Conservation (phyloP, 2,797 vertebrate genomes). For the Falco novaeseelandiae region DNA sequence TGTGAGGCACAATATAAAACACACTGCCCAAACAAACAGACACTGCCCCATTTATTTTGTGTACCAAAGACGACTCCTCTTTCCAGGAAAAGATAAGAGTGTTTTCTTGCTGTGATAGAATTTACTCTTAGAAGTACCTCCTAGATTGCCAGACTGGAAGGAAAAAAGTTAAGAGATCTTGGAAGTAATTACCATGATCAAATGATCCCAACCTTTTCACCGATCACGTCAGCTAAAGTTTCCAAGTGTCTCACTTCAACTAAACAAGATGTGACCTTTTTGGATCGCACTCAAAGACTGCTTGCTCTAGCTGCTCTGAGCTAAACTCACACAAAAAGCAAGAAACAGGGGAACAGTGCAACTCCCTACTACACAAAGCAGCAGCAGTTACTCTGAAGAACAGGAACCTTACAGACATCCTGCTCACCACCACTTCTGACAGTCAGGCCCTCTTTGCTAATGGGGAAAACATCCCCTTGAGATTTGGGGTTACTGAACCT, state of each 20-base stretch:
- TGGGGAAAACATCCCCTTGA: background rate
- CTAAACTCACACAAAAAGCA: background rate
- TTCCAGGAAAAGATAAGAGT: constrained; percentile 16
- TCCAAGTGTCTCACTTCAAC: background rate
- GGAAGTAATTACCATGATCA: background rate
- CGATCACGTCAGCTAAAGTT: background rate
- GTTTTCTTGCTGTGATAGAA: background rate
- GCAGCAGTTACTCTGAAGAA: background rate
- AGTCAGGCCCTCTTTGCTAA: background rate
- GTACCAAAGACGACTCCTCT: background rate
- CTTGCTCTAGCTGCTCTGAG: background rate
- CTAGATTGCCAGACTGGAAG: background rate
- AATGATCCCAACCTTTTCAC: background rate
- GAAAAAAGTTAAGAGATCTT: background rate
- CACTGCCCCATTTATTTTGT: background rate
- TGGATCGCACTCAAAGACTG: background rate
- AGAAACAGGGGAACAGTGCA: background rate
- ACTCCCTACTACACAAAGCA: background rate
- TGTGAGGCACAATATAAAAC: background rate
- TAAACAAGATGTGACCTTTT: background rate
- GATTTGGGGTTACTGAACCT: constrained; percentile 33
- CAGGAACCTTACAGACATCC: background rate
- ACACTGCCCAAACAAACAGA: background rate
- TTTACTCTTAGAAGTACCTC: background rate
- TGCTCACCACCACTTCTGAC: background rate